Evolutionary conservation across 2,797 vertebrate genomes (phyloP).

Genomic region (Selene dorsalis): DNA sequence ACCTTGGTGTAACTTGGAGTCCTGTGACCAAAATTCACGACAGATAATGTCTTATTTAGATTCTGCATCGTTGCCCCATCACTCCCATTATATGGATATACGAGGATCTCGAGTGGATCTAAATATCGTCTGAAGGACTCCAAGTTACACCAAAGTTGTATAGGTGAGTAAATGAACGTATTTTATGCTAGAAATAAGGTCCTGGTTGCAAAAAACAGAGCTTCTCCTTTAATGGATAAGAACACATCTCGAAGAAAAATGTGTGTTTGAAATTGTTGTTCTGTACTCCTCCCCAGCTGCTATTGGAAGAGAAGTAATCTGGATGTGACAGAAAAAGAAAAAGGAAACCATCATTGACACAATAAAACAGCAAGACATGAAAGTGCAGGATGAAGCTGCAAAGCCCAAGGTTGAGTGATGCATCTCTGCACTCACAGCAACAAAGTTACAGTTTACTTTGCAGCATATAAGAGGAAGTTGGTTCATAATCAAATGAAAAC

Average conservation of each 20-base stretch:
- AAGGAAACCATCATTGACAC: slow-evolving; percentile 27
- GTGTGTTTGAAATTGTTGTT: slow-evolving; percentile 25
- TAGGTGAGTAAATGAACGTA: no score
- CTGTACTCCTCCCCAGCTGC: slow-evolving; percentile 20
- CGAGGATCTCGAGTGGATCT: no score
- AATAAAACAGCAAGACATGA: slow-evolving; percentile 15
- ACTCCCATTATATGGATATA: no score
- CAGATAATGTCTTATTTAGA: no score
- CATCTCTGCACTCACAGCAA: slow-evolving; percentile 47
- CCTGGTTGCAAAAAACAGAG: no score
- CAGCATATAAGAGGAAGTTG: slow-evolving; percentile 23
- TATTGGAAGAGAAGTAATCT: slow-evolving; percentile 3
- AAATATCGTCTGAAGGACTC: no score
- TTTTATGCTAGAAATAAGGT: no score
- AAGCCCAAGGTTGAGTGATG: slow-evolving; percentile 26
- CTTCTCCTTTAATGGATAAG: no score
- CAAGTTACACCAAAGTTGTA: no score
- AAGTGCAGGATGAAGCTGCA: neutral
- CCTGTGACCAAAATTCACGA: no score
- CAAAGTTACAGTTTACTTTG: slow-evolving; percentile 54
- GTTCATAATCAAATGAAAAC: slow-evolving; percentile 55
- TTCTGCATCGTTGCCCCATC: no score
- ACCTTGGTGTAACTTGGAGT: no score
- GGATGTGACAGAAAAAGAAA: slow-evolving; percentile 16
- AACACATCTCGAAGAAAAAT: slow-evolving; percentile 13